Evolutionary conservation across 2,113 vertebrate genomes (phyloP).

Genomic region (Protobothrops mucrosquamatus): DNA sequence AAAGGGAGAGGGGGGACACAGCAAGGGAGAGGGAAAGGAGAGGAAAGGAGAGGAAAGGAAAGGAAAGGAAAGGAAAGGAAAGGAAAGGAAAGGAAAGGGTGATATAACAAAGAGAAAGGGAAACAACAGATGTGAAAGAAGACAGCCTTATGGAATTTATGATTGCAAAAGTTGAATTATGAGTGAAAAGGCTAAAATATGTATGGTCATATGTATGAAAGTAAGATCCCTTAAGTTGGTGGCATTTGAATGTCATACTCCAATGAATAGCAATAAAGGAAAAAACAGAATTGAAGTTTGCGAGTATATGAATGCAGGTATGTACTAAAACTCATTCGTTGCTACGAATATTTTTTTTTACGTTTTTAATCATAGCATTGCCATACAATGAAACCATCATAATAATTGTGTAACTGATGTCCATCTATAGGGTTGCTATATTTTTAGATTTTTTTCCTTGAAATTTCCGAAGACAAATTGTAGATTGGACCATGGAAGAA

Average conservation of each 20-base stretch:
- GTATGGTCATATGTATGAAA: neutral
- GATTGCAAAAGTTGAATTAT: neutral
- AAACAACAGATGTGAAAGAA: neutral
- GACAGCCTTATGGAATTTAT: neutral
- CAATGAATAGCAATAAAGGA: neutral
- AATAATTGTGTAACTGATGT: neutral
- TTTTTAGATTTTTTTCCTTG: neutral
- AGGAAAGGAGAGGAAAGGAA: no score
- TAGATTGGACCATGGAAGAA: neutral
- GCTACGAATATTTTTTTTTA: neutral
- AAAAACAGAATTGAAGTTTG: neutral
- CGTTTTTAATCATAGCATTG: neutral
- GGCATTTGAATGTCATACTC: neutral
- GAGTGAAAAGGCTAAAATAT: neutral
- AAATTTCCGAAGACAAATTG: neutral
- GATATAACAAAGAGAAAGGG: neutral
- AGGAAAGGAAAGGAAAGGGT: neutral
- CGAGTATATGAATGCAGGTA: neutral
- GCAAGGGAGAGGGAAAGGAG: no score
- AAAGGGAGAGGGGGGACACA: neutral
- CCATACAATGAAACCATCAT: neutral
- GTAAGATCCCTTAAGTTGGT: neutral
- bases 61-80: neutral
- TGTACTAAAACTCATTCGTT: neutral
- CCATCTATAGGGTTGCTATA: neutral